phyloP scores from a whole-genome alignment of 2,888 invertebrate genomes.

The Camponotus fellah region DNA sequence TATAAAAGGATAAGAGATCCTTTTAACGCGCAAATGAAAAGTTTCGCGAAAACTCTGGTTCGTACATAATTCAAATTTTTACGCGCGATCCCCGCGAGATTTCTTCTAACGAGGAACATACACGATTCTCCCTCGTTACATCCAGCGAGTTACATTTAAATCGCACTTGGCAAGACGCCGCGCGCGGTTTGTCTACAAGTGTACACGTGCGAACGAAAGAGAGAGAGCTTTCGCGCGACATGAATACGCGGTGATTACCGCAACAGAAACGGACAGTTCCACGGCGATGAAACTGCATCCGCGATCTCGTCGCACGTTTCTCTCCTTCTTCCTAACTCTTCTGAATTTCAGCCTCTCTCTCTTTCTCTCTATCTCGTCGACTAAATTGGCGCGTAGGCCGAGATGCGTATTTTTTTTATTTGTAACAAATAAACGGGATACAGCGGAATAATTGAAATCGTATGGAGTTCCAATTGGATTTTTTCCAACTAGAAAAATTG shows the following conservation, averaged over 20 bases:
- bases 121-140: background rate
- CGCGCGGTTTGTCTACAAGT: conserved; percentile 12
- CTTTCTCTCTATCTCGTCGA: background rate
- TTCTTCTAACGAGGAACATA: background rate
- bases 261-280: conserved; percentile 64
- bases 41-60: background rate
- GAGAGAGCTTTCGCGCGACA: conserved; percentile 63
- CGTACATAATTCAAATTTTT: background rate
- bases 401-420: background rate
- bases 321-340: background rate
- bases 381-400: background rate
- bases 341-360: background rate
- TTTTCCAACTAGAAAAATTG: background rate
- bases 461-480: conserved; percentile 1
- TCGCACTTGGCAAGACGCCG: conserved; percentile 23
- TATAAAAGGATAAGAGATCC: background rate
- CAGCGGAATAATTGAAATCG: background rate
- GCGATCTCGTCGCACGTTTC: background rate
- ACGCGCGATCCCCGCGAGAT: background rate
- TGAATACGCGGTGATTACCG: conserved; percentile 80
- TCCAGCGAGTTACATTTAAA: conserved; percentile 6
- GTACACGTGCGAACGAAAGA: conserved; percentile 27
- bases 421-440: background rate
- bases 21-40: background rate
- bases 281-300: background rate